Evolutionary conservation across 1,140 invertebrate genomes (phyloP).

Genomic region (Heliconius melpomene): DNA sequence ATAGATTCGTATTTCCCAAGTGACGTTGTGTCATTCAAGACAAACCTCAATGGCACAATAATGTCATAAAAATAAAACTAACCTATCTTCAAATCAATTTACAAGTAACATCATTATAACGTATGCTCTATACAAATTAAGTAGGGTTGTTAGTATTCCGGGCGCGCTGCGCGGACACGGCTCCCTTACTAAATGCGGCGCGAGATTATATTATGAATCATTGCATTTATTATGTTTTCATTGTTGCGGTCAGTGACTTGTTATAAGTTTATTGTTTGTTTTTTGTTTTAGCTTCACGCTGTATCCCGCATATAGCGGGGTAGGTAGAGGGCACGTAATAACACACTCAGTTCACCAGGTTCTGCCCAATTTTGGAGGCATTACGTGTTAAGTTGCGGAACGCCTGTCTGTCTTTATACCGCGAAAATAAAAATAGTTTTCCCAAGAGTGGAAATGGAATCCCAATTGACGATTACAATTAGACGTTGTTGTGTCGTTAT

Average conservation of each 20-base stretch:
- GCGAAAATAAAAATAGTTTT: too few relatives aligned
- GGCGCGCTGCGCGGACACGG: constrained; percentile 18
- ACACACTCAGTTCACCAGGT: too few relatives aligned
- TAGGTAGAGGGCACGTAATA: too few relatives aligned
- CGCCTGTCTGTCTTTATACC: too few relatives aligned
- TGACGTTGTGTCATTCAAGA: too few relatives aligned
- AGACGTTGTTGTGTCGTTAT: too few relatives aligned
- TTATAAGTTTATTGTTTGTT: constrained; percentile 18
- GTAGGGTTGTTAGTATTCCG: constrained; percentile 22
- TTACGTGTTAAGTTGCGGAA: too few relatives aligned
- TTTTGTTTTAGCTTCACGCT: not conserved
- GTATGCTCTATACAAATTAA: not conserved
- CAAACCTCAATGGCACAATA: not conserved
- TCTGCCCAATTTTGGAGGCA: too few relatives aligned
- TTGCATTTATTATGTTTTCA: constrained; percentile 18
- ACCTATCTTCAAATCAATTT: not conserved
- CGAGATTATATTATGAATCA: constrained; percentile 35
- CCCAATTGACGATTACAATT: too few relatives aligned
- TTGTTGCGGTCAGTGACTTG: constrained; percentile 37
- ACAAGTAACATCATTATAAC: not conserved
- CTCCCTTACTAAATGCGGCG: constrained; percentile 30
- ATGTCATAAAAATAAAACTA: not conserved
- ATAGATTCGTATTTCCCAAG: too few relatives aligned
- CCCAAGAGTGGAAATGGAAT: too few relatives aligned
- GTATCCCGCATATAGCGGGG: too few relatives aligned